Base-by-base conservation (phyloP, 1,140 invertebrate species). In the Drosophila teissieri region DNA sequence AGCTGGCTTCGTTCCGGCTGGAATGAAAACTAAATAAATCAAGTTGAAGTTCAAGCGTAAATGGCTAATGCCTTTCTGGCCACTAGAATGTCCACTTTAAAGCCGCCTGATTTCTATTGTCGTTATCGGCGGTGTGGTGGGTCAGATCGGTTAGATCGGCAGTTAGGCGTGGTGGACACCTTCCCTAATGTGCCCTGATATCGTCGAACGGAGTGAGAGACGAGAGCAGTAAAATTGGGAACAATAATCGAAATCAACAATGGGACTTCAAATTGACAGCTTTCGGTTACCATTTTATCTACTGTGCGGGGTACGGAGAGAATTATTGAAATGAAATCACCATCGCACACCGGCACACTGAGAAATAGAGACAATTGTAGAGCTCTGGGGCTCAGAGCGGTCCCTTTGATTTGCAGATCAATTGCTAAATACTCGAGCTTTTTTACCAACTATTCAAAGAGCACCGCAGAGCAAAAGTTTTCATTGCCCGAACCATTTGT, bases 201-300 rank as follows among this genome's bases (percentile, higher is more conserved):
- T 73, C 57, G 31, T 17, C n/a, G 15, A 62, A 60, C 40, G 69
- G 37, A 73, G 73, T 51, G 34, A 57, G 54, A 22, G 42, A 48
- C 70, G 57, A 63, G 69, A 73, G 56, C 69, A 63, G 48, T 62
- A 62, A 62, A 73, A 42, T 51, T 70, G 52, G 36, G 24, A 78
- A 86, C 82, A 86, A 78, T 68, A 72, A 68, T 72, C 76, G 72
- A 78, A 64, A 24, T 70, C 53, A 75, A 86, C 78, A 86, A 86
- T 75, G 74, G 73, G 80, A 86, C 78, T 88, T 86, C 78, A 82
- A 86, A 86, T 86, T 86, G 82, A 86, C 82, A 86, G 82, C 82
- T 86, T 86, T 86, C 82, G 82, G 78, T 85, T 85, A 81, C 76
- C 61, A 56, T 78, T 86, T 86, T 86, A 86, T 86, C 83, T 86